phyloP scores from a whole-genome alignment of 2,113 vertebrate species.

The Apodemus sylvaticus region DNA sequence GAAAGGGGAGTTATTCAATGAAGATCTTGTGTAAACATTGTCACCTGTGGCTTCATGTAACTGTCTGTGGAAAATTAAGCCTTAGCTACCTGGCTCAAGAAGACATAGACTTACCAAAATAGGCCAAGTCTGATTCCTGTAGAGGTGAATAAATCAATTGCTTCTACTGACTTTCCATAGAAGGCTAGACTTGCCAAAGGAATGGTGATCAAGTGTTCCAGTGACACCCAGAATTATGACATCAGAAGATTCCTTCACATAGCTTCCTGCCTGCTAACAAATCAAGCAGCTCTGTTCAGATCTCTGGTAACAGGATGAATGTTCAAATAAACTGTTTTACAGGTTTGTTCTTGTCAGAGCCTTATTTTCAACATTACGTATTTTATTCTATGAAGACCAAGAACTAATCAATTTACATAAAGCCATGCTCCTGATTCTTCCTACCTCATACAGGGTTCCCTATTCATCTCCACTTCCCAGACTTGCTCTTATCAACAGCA shows the following conservation, averaged over 20 bases:
- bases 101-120: slow-evolving; percentile 75
- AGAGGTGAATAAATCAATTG: slow-evolving; percentile 73
- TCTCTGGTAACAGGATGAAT: slow-evolving; percentile 10
- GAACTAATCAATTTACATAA: neutral
- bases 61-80: neutral
- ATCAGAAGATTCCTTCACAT: slow-evolving; percentile 79
- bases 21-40: slow-evolving; percentile 14
- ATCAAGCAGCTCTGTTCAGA: slow-evolving; percentile 45
- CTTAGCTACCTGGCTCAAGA: slow-evolving; percentile 44
- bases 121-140: slow-evolving; percentile 69
- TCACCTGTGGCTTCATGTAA: slow-evolving; percentile 12
- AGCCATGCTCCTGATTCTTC: neutral
- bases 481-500: neutral
- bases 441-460: neutral
- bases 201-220: slow-evolving; percentile 69
- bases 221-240: slow-evolving; percentile 76
- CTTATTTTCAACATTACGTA: slow-evolving; percentile 25
- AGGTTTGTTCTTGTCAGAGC: slow-evolving; percentile 25
- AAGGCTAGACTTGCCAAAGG: slow-evolving; percentile 67
- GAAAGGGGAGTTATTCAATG: slow-evolving; percentile 14
- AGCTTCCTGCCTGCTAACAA: slow-evolving; percentile 69
- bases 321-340: neutral
- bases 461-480: slow-evolving; percentile 11
- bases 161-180: slow-evolving; percentile 70
- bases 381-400: neutral